Conservation (phyloP, 2,113 vertebrate species). For the Bettongia penicillata region DNA sequence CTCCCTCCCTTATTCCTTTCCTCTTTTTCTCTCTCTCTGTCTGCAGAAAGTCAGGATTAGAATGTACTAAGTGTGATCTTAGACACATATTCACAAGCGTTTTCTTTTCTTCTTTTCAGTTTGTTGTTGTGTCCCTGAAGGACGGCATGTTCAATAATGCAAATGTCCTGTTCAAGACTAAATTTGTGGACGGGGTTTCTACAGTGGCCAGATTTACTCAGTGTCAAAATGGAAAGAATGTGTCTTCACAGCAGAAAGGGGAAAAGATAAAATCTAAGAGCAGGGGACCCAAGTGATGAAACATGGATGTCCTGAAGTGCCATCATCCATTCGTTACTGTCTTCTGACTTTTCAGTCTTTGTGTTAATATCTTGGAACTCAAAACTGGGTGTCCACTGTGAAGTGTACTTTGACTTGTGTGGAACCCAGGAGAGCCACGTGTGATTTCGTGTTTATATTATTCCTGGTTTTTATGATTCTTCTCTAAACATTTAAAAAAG, state of each 20-base stretch:
- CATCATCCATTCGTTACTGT: background rate
- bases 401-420: background rate
- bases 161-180: slow-evolving; percentile 96
- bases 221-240: slow-evolving; percentile 75
- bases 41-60: background rate
- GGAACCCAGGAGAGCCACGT: background rate
- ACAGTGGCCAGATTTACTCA: slow-evolving; percentile 88
- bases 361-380: slow-evolving; percentile 45
- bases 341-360: slow-evolving; percentile 26
- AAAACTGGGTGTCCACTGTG: background rate
- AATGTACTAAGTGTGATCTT: background rate
- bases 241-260: background rate
- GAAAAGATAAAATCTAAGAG: slow-evolving; percentile 83
- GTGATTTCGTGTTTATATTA: background rate
- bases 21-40: too few species aligned
- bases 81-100: background rate
- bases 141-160: slow-evolving; percentile 99
- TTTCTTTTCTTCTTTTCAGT: slow-evolving; percentile 83
- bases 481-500: background rate
- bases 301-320: slow-evolving; percentile 61
- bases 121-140: slow-evolving; percentile 97
- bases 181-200: slow-evolving; percentile 95
- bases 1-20: background rate
- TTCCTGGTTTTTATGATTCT: background rate
- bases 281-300: slow-evolving; percentile 72